Conservation (phyloP, 2,888 invertebrate genomes). For the Dastarcus helophoroides region DNA sequence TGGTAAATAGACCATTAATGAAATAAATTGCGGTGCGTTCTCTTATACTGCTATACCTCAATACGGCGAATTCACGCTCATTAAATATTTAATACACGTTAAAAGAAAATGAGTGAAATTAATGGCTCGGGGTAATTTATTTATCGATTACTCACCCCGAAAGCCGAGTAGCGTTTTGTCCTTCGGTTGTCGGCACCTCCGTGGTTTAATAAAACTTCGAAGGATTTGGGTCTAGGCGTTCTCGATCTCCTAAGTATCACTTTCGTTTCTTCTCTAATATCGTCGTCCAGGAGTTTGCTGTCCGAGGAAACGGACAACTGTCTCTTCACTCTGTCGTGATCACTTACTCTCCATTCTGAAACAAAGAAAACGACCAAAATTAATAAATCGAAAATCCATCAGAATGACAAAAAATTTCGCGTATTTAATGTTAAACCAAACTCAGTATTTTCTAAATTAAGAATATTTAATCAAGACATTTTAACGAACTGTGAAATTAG, state of each 20-base stretch:
- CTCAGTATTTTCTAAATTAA: too few relatives aligned
- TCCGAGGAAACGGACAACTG: conserved; percentile 87
- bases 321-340: conserved; percentile 76
- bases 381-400: conserved; percentile 6
- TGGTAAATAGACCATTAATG: too few relatives aligned
- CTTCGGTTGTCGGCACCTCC: conserved; percentile 54
- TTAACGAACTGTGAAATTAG: too few relatives aligned
- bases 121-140: too few relatives aligned
- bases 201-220: conserved; percentile 84
- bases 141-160: conserved; percentile 63
- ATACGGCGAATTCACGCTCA: too few relatives aligned
- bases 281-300: conserved; percentile 83
- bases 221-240: conserved; percentile 89
- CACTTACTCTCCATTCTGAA: conserved; percentile 70
- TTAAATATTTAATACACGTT: too few relatives aligned
- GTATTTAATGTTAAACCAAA: too few relatives aligned
- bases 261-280: conserved; percentile 77
- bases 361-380: conserved; percentile 18
- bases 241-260: conserved; percentile 83
- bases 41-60: too few relatives aligned
- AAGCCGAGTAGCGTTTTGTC: conserved; percentile 91
- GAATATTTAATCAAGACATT: too few relatives aligned
- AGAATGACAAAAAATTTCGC: too few relatives aligned
- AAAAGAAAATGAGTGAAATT: too few relatives aligned
- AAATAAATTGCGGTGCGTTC: too few relatives aligned